Evolutionary conservation across 2,888 invertebrate genomes (phyloP).

Genomic region (Cantharis nigra): DNA sequence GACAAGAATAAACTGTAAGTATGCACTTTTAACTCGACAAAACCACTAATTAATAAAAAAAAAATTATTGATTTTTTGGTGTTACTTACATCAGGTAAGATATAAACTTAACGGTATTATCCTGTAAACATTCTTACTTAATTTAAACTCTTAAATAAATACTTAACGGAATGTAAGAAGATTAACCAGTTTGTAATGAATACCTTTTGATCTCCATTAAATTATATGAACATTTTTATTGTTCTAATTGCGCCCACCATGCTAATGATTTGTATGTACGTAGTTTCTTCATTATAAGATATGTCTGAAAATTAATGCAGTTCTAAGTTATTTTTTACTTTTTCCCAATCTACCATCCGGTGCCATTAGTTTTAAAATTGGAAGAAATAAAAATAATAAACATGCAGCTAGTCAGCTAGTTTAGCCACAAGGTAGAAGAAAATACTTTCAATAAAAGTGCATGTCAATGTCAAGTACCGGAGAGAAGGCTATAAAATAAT

Average conservation of each 20-base stretch:
- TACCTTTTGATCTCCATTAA: neutral
- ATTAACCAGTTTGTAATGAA: neutral
- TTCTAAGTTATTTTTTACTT: neutral
- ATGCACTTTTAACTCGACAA: too few relatives aligned
- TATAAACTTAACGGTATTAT: neutral
- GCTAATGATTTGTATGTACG: neutral
- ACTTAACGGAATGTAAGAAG: neutral
- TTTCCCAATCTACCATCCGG: neutral
- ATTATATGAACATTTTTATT: neutral
- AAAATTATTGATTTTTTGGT: neutral
- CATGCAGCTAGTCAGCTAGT: too few relatives aligned
- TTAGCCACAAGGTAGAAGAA: neutral
- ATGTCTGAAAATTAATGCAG: neutral
- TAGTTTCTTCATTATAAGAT: neutral
- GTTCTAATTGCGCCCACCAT: neutral
- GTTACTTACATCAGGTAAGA: neutral
- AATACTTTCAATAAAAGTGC: neutral
- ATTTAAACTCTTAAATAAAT: neutral
- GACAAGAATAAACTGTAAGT: too few relatives aligned
- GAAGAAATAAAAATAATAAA: neutral
- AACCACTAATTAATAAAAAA: too few relatives aligned
- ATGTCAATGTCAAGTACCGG: neutral
- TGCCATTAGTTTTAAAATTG: neutral
- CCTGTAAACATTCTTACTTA: neutral
- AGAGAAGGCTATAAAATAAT: neutral